Base-by-base conservation (phyloP, 2,888 invertebrate species). In the Brachypalpus laphriformis region DNA sequence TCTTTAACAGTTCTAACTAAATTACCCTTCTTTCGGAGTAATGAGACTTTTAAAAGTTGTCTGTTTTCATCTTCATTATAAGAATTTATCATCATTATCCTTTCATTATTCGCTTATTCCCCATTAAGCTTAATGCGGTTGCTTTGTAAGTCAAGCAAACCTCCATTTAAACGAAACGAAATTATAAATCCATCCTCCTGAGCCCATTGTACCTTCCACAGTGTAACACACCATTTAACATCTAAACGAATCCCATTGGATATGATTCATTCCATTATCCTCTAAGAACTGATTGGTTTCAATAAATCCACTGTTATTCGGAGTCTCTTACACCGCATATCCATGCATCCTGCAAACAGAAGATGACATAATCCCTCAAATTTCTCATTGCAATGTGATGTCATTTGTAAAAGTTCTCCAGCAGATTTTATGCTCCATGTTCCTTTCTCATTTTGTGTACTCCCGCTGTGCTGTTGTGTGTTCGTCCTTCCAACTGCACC, bases 371-470 rank as follows among this genome's bases (percentile, higher is more conserved):
- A 78, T 71, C 78, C 47, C 49, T 51, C 71, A 34, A 78, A 78
- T 78, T 65, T 78, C 63, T 78, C 78, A 78, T 71, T 71, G 78
- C 71, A 65, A 78, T 65, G 78, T 63, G 78, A 56, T 71, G 71
- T 71, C 78, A 78, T 78, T 78, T 78, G 78, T 78, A 63, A 78
- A 71, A 78, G 71, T 78, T 71, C 70, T 71, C 71, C 47, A 71
- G 37, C 78, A 78, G 78, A 78, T 78, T 71, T 71, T 31, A 16
- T 45, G 37, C 70, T 47, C 18, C 61, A 8, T 28, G 56, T 63
- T n/a, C 56, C 16, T 28, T 66, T 80, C 5, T 34, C 59, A 63
- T 71, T 78, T 71, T 14, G 31, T 14, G 9, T 20, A 54, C 68
- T 20, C 49, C 70, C 51, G 70, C 54, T 54, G 61, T 37, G 59